Conservation (phyloP, 2,888 invertebrate genomes). For the Xestia rhomboidea region DNA sequence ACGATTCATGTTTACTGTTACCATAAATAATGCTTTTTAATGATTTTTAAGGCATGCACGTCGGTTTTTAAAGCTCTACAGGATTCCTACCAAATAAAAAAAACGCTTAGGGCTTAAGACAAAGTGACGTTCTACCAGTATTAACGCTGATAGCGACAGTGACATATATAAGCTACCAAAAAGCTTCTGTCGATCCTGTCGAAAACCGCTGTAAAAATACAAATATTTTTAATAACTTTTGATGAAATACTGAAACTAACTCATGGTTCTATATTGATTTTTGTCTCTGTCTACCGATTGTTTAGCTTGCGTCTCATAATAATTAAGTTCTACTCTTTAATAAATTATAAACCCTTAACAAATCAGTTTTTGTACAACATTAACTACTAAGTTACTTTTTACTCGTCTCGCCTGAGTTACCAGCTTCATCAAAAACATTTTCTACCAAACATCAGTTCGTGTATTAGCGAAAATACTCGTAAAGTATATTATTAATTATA, state of each 20-base stretch:
- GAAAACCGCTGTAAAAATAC: background rate
- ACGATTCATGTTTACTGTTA: background rate
- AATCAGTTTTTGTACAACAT: background rate
- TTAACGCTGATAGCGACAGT: background rate
- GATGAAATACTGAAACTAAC: background rate
- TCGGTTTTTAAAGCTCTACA: background rate
- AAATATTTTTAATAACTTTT: background rate
- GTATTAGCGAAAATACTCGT: constrained; percentile 16
- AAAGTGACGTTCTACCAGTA: background rate
- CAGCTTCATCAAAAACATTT: constrained; percentile 21
- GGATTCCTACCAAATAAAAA: too few relatives aligned
- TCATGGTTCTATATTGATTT: background rate
- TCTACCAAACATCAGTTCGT: constrained; percentile 30
- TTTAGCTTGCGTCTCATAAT: background rate
- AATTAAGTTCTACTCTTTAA: background rate
- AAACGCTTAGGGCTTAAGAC: too few relatives aligned
- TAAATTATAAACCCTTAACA: background rate
- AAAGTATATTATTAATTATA: constrained; percentile 29
- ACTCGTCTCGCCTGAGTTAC: constrained; percentile 23
- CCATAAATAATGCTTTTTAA: background rate
- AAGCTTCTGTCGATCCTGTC: background rate
- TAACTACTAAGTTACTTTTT: background rate
- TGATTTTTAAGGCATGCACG: background rate
- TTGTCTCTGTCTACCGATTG: background rate
- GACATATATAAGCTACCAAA: background rate